These are phyloP conservation scores for Rattus norvegicus DNA, from an alignment of 2,113 vertebrate species.

Conservation along the genomic window DNA sequence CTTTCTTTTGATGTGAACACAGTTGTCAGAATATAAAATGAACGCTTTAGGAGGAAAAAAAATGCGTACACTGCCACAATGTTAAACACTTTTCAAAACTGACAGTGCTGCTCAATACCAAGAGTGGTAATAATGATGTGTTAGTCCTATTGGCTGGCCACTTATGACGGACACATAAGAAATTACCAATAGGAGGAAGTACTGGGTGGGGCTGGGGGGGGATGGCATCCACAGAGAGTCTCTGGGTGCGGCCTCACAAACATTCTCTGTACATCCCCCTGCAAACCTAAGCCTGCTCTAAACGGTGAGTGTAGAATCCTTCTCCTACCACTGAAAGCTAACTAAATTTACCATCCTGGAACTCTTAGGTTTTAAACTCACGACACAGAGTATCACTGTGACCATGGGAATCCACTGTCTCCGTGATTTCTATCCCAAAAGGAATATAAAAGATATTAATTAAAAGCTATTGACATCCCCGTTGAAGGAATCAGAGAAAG, in stretches of 20 bases:
- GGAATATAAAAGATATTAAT: neutral
- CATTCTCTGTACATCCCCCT: neutral
- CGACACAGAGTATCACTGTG: neutral
- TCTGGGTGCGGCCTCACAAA: neutral
- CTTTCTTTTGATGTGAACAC: conserved; percentile 51
- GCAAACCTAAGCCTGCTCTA: neutral
- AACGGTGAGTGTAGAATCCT: neutral
- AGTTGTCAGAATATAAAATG: conserved; percentile 37
- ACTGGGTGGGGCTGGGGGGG: too few species aligned
- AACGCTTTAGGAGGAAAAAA: conserved; percentile 23
- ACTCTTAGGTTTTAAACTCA: neutral
- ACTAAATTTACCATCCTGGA: conserved; percentile 27
- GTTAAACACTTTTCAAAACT: neutral
- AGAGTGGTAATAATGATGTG: neutral
- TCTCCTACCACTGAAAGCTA: neutral
- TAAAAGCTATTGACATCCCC: conserved; percentile 43
- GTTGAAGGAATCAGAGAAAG: too few species aligned
- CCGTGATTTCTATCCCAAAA: neutral
- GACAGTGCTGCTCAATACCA: neutral
- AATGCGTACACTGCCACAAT: neutral
- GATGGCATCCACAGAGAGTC: neutral
- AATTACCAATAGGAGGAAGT: neutral
- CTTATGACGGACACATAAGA: neutral
- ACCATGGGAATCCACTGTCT: neutral
- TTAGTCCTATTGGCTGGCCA: neutral